Conservation (phyloP, 2,113 vertebrate genomes). For the Glaucidium brasilianum region DNA sequence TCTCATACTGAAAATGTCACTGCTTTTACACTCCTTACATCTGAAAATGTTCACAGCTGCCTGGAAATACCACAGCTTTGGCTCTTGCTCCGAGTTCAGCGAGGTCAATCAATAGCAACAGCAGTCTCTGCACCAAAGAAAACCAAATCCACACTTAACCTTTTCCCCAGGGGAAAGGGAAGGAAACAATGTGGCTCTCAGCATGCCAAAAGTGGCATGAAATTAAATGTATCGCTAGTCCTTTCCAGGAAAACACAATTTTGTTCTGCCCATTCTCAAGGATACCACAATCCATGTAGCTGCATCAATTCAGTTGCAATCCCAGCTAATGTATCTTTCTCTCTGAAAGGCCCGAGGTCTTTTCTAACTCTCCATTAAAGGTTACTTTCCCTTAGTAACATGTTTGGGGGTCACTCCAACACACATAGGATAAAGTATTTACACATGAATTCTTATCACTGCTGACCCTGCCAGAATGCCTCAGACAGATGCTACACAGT, state of each 20-base stretch:
- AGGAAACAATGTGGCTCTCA: conserved; percentile 34
- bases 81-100: conserved; percentile 21
- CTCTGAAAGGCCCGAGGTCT: neutral
- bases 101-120: conserved; percentile 25
- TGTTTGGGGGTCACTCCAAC: neutral
- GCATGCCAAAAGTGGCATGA: conserved; percentile 14
- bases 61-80: conserved; percentile 35
- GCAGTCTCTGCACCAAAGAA: neutral
- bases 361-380: neutral
- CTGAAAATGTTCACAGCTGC: conserved; percentile 11
- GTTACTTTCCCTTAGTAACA: neutral
- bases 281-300: conserved; percentile 23
- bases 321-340: neutral
- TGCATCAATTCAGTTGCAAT: conserved; percentile 17
- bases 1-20: conserved; percentile 50
- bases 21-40: conserved; percentile 14
- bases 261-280: conserved; percentile 29
- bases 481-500: neutral
- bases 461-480: neutral
- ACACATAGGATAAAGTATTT: neutral
- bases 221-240: conserved; percentile 19
- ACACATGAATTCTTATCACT: neutral
- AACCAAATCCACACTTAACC: neutral
- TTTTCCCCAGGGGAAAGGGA: neutral
- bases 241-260: conserved; percentile 41